These are phyloP conservation scores for Ascaphus truei DNA, from an alignment of 2,113 vertebrate species.

Conservation along the genomic window DNA sequence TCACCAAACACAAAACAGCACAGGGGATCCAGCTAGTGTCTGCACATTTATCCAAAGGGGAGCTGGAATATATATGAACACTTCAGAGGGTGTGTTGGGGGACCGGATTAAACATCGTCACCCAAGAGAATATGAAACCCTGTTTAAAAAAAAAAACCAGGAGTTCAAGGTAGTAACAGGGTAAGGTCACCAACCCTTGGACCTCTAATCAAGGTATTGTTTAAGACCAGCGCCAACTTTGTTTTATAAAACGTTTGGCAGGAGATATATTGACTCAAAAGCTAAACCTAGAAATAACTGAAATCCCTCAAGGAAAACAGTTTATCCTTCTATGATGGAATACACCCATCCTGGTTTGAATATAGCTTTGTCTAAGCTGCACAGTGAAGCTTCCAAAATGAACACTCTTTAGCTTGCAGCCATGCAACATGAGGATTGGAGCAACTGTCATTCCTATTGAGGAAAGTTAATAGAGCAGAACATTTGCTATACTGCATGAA, in stretches of 20 bases:
- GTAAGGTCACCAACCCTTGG: no score
- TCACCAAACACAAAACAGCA: no score
- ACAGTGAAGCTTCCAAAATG: constrained; percentile 10
- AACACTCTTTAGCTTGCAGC: not conserved
- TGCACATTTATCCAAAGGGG: no score
- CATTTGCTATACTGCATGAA: not conserved
- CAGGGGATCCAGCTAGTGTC: no score
- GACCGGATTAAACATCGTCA: no score
- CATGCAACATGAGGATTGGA: not conserved
- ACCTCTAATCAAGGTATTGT: no score
- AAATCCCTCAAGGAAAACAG: constrained; percentile 32
- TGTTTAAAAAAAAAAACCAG: no score
- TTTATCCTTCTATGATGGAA: constrained; percentile 13
- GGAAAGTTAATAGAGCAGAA: not conserved
- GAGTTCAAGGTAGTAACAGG: no score
- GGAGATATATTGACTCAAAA: constrained; percentile 18
- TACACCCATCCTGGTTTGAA: constrained; percentile 17
- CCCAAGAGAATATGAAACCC: no score
- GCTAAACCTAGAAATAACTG: constrained; percentile 25
- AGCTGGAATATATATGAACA: no score
- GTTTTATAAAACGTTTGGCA: constrained; percentile 28
- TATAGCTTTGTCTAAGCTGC: constrained; percentile 24
- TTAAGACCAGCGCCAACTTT: constrained; percentile 12
- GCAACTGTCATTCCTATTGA: not conserved
- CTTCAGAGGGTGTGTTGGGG: no score